Percentiles rank a stretch among this genome's conserved stretches.
Evolutionary conservation across 2,113 vertebrate species (phyloP).

Genomic region (Entelurus aequoreus): DNA sequence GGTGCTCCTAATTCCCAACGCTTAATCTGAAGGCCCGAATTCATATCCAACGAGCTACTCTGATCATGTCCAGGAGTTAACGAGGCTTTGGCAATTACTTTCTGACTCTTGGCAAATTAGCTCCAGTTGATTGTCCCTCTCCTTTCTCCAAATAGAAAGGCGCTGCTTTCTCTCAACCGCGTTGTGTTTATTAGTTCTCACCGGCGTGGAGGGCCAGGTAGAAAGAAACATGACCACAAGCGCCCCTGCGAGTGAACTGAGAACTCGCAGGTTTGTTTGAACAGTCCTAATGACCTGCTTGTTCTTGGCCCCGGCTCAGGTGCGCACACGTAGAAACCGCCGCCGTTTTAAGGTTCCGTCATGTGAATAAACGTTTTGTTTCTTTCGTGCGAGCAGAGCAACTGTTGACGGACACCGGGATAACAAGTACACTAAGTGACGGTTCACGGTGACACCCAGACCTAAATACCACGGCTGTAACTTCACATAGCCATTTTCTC

Average conservation of each 20-base stretch:
- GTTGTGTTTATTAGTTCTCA: slow-evolving; percentile 46
- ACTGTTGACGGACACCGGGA: slow-evolving; percentile 40
- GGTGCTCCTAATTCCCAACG: too few species aligned
- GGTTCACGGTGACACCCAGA: slow-evolving; percentile 41
- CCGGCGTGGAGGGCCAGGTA: slow-evolving; percentile 18
- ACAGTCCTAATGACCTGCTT: slow-evolving; percentile 62
- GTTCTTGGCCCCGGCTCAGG: slow-evolving; percentile 47
- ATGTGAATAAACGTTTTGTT: slow-evolving; percentile 51
- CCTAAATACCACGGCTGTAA: background rate
- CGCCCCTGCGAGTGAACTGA: slow-evolving; percentile 10
- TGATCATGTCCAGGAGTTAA: background rate
- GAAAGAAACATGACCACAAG: slow-evolving; percentile 9
- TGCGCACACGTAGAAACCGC: slow-evolving; percentile 49
- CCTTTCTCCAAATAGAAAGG: slow-evolving; percentile 22
- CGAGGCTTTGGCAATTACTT: slow-evolving; percentile 21
- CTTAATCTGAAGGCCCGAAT: slow-evolving; percentile 12
- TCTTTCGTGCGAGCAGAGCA: slow-evolving; percentile 27
- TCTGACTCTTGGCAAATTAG: slow-evolving; percentile 33
- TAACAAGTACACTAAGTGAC: slow-evolving; percentile 47
- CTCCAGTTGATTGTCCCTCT: slow-evolving; percentile 30
- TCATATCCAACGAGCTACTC: slow-evolving; percentile 10
- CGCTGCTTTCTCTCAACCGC: slow-evolving; percentile 39
- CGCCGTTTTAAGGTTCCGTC: slow-evolving; percentile 23
- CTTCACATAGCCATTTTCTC: background rate
- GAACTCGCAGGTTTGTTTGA: slow-evolving; percentile 61